Evolutionary conservation across 1,140 invertebrate species (phyloP), one percentile per base, ranked within the genome.

Genomic region (Hydropsyche tenuis): DNA sequence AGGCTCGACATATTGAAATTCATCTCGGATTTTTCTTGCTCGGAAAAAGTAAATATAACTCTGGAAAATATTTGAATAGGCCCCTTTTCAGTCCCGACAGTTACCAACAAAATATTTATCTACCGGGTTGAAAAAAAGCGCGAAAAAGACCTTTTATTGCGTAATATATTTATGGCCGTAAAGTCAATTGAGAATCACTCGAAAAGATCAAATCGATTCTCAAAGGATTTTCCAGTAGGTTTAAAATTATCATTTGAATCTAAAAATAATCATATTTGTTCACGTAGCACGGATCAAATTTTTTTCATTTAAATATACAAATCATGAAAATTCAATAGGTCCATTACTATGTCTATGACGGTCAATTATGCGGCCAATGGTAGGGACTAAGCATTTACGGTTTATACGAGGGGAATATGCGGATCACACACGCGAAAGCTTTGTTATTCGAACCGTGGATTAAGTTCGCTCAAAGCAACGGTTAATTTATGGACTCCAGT

Each of bases 11-110:
- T 25, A 25, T 22, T 27, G 20, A 60, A 60, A 60, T 60, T 60
- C 22, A 25, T 60, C 56, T 22, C 11, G 23, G 23, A 60, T 60
- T 60, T 60, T 60, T 25, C 22, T 25, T 60, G 56, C 56, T 12
- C 22, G 56, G 23, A 25, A 25, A 23, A 23, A 60, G 56, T 23
- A 60, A 60, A 65, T 18, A 65, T 23, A 65, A 16, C 18, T 60
- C 7, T 27, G 56, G 48, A 20, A 70, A 56, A 70, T 70, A 56
- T 70, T 70, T 70, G 68, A 70, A 70, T 70, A 70, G 68, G 68
- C 16, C 63, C 37, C 46, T 30, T 37, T 64, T 43, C 43, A 68
- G 42, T 68, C 22, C 12, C 16, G 45, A 5, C 23, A 68, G 48
- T 20, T 12, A 60, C 56, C 20, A 56, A 46, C 9, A 70, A 70